Evolutionary conservation across 2,888 invertebrate species (phyloP), one percentile per base, ranked within the genome.

Genomic region (Agriopis aurantiaria): DNA sequence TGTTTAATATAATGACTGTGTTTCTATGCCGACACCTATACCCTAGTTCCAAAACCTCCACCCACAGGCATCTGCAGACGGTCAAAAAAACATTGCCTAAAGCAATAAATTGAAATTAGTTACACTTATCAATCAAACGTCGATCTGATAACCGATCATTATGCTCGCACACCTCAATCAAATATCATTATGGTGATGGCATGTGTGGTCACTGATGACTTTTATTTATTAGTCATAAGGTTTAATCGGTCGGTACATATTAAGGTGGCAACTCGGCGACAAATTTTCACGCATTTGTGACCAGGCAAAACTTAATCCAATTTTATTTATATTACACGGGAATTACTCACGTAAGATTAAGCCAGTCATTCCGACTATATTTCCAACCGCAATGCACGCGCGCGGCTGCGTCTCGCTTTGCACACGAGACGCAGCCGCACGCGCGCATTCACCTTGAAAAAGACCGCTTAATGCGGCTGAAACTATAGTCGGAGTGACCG

Each of bases 111-210:
- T 69, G 75, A 76, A 79, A 80, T 82, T 81, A 80, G 80, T 79
- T 80, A 78, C 79, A 80, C 76, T 69, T 81, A 81, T 80, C 82
- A 82, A 83, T 82, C 82, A 82, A 72, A 71, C 74, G 73, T 80
- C 77, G 75, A 79, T 77, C 72, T 75, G 76, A 78, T 79, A 77
- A 72, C 77, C 69, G 57, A 52, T 75, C 73, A 78, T 79, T 78
- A 79, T 61, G 68, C 55, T 78, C 75, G 73, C 80, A 78, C 77
- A 71, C 78, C 80, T 83, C 80, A 79, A 75, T 82, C 81, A 80
- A 77, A 76, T 75, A 76, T 72, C 70, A 74, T 73, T 74, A 75
- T 76, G 73, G 70, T 75, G 76, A 75, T 77, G 75, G 71, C 64
- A 71, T 68, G 71, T 68, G 64, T 64, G 63, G 58, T 72, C 69